A percentile compares a stretch with the other conserved stretches of the same genome.
These are phyloP conservation scores for Athene noctua DNA, from an alignment of 2,113 vertebrate genomes.

Conservation along the genomic window DNA sequence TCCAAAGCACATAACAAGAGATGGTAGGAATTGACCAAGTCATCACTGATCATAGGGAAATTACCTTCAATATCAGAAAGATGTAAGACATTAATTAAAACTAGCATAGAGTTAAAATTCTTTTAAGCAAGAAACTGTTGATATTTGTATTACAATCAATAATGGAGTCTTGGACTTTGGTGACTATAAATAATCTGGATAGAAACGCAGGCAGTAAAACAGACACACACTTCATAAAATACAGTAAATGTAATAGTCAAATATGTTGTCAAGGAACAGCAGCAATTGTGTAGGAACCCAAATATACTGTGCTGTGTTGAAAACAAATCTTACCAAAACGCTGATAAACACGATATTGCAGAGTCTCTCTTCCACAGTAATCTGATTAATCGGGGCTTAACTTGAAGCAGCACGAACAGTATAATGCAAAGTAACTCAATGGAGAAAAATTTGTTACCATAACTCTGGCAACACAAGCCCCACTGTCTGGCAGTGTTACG, in stretches of 20 bases:
- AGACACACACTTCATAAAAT: neutral
- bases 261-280: neutral
- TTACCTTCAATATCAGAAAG: constrained; percentile 78
- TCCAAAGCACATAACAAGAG: constrained; percentile 91
- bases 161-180: neutral
- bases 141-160: neutral
- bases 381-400: neutral
- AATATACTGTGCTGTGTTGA: neutral
- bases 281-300: neutral
- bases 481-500: rapidly evolving
- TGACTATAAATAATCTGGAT: neutral
- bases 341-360: neutral
- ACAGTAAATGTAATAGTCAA: neutral
- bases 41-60: constrained; percentile 97
- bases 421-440: neutral
- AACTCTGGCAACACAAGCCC: neutral
- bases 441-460: neutral
- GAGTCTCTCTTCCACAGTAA: neutral
- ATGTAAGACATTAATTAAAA: neutral
- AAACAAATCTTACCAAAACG: neutral
- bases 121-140: neutral
- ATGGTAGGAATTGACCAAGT: constrained; percentile 95
- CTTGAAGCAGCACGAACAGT: neutral
- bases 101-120: neutral
- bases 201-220: neutral